These are phyloP conservation scores for Calameuta idolon DNA, from an alignment of 2,888 invertebrate species.

Conservation along the genomic window DNA sequence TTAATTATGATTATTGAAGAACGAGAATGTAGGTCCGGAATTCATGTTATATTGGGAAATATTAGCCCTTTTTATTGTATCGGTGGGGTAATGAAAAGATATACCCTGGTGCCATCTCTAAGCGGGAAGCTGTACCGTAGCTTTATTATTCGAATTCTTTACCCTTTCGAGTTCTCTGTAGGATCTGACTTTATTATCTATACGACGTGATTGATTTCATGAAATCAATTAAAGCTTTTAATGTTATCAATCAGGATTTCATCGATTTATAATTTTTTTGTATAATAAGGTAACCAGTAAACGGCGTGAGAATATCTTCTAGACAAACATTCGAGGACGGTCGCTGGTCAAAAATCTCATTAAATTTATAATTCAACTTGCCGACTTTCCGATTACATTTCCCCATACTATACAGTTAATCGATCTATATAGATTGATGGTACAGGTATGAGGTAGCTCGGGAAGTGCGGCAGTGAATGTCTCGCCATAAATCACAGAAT, in stretches of 20 bases:
- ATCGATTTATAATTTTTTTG: not conserved
- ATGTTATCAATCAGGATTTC: not conserved
- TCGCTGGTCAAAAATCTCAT: not conserved
- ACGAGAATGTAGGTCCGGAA: not conserved
- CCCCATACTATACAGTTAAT: slow-evolving; percentile 7
- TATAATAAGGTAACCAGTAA: not conserved
- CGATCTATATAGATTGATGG: slow-evolving; percentile 7
- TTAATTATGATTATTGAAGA: not conserved
- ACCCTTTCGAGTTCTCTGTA: not conserved
- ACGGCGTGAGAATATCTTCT: not conserved
- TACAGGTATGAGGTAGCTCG: slow-evolving; percentile 1
- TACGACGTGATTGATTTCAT: not conserved
- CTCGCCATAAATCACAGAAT: slow-evolving; percentile 8
- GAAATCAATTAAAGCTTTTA: not conserved
- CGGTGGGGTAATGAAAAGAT: not conserved
- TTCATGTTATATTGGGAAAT: not conserved
- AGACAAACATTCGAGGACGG: not conserved
- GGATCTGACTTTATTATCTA: not conserved
- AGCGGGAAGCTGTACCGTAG: not conserved
- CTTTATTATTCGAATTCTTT: not conserved
- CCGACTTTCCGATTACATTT: not conserved
- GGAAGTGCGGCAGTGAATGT: slow-evolving; percentile 1
- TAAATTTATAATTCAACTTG: not conserved
- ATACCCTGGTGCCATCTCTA: not conserved
- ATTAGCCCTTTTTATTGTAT: not conserved